Evolutionary conservation across 2,113 vertebrate genomes (phyloP).

Genomic region (Rhinoderma darwinii): DNA sequence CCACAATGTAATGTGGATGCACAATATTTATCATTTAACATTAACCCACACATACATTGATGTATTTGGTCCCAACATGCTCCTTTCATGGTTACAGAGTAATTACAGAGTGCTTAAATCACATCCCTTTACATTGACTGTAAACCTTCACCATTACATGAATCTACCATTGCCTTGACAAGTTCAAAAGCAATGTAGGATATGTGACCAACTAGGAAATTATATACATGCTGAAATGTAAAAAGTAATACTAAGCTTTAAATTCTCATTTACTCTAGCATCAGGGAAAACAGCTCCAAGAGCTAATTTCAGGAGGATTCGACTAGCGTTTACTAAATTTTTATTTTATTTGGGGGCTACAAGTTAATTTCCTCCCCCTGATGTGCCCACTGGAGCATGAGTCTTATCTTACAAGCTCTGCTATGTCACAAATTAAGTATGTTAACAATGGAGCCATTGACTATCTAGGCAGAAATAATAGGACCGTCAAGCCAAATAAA

Average conservation of each 20-base stretch:
- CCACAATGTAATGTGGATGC: too few relatives aligned
- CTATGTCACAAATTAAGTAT: conserved; percentile 45
- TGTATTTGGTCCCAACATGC: conserved; percentile 25
- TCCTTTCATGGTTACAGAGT: conserved; percentile 47
- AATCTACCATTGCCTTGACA: not conserved
- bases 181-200: not conserved
- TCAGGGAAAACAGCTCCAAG: not conserved
- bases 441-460: conserved; percentile 50
- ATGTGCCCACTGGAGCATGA: conserved; percentile 48
- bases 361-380: conserved; percentile 54
- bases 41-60: too few relatives aligned
- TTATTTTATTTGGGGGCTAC: conserved; percentile 39
- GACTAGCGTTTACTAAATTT: conserved; percentile 32
- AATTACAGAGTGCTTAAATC: conserved; percentile 48
- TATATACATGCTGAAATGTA: not conserved
- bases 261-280: not conserved
- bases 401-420: conserved; percentile 48
- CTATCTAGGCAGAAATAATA: conserved; percentile 12
- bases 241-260: not conserved
- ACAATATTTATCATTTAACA: too few relatives aligned
- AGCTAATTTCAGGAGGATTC: conserved; percentile 51
- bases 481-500: conserved; percentile 37
- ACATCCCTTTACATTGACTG: too few relatives aligned
- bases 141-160: not conserved
- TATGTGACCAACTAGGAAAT: not conserved